Evolutionary conservation across 1,140 invertebrate genomes (phyloP).

Genomic region (Leucophenga varia): DNA sequence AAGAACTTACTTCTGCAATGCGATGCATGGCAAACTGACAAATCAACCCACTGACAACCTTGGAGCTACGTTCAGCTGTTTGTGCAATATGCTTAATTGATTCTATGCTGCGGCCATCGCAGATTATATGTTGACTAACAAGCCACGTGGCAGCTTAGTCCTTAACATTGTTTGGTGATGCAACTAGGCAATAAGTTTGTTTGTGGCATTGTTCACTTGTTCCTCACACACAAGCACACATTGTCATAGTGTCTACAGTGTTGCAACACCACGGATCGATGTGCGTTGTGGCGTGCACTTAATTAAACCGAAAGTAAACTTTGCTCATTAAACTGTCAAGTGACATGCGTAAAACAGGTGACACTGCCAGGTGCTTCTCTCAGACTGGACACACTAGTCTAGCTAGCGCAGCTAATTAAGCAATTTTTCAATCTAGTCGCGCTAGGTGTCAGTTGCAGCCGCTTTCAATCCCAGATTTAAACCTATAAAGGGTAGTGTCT

Average conservation of each 20-base stretch:
- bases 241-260: too few relatives aligned
- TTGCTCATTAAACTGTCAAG: conserved; percentile 46
- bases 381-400: neutral
- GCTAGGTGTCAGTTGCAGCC: conserved; percentile 19
- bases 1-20: conserved; percentile 24
- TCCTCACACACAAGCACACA: too few relatives aligned
- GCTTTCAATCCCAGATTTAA: conserved; percentile 8
- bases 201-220: neutral
- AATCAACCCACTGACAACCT: neutral
- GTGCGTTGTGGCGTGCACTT: conserved; percentile 29
- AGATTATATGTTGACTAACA: conserved; percentile 13
- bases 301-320: conserved; percentile 42
- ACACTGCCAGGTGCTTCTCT: too few relatives aligned
- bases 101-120: conserved; percentile 11
- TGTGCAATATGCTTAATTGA: conserved; percentile 21
- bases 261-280: conserved; percentile 9
- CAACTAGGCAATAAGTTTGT: conserved; percentile 4
- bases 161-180: neutral
- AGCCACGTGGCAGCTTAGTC: conserved; percentile 15
- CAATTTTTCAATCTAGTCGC: conserved; percentile 21
- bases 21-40: neutral
- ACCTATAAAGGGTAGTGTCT: conserved; percentile 1
- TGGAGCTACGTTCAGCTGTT: conserved; percentile 7
- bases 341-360: conserved; percentile 17
- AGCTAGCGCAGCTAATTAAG: conserved; percentile 30